Evolutionary conservation across 2,888 invertebrate species (phyloP).

Genomic region (Phyllotreta striolata): DNA sequence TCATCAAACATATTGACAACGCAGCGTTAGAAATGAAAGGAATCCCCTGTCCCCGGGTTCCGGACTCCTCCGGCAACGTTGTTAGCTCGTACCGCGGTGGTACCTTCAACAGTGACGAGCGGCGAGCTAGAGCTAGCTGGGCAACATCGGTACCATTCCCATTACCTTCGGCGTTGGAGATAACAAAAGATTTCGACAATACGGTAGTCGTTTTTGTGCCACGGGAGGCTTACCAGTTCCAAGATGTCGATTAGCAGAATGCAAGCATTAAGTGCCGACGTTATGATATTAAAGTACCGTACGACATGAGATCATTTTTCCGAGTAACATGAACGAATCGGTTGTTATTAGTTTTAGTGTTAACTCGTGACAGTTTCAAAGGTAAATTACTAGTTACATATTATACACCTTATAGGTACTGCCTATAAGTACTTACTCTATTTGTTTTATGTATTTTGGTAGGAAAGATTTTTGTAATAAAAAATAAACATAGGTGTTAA

Average conservation of each 20-base stretch:
- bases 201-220: conserved; percentile 13
- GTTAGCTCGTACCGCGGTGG: background rate
- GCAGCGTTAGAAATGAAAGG: background rate
- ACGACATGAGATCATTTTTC: conserved; percentile 14
- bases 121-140: background rate
- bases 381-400: conserved; percentile 5
- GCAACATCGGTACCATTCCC: background rate
- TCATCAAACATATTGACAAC: conserved; percentile 3
- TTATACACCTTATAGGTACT: background rate
- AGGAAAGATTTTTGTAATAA: no score
- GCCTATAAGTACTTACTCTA: background rate
- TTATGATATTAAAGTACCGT: conserved; percentile 12
- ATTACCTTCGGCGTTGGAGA: background rate
- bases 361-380: conserved; percentile 17
- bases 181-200: conserved; percentile 1
- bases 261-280: conserved; percentile 10
- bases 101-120: background rate
- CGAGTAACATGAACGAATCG: conserved; percentile 5
- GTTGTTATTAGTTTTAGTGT: conserved; percentile 10
- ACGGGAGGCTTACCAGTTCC: conserved; percentile 13
- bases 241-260: conserved; percentile 1
- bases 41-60: background rate
- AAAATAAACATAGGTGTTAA: no score
- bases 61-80: background rate
- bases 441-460: no score